Evolutionary conservation across 2,888 invertebrate species (phyloP), one percentile per base, ranked within the genome.

Genomic region (Yponomeuta malinellus): DNA sequence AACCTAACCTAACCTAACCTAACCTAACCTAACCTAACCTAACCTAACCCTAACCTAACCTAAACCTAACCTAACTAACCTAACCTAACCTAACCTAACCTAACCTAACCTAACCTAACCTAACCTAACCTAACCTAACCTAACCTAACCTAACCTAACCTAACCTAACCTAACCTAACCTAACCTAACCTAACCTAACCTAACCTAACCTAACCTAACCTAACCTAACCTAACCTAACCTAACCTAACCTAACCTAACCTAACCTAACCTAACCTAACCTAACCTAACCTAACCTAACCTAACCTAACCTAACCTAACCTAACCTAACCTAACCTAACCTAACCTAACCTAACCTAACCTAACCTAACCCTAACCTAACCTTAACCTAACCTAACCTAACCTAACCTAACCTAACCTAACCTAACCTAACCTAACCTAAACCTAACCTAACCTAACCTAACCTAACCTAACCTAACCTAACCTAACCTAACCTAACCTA

Each of bases 151-250:
- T 72, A 72, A 72, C 71, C 72, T 71, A 48, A 64, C 59, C 69
- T 70, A 69, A 64, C 70, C 70, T 74, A 73, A 73, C 73, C 74
- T 74, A 74, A 74, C 74, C 74, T 74, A 74, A 73, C 74, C 74
- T 74, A 74, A 74, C 74, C 74, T 74, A 74, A 73, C 73, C 73
- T 73, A 74, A 73, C 73, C 74, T 73, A 73, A 74, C 74, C 73
- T 73, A 74, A 73, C 73, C 73, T 73, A 73, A 73, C 73, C 73
- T 73, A 74, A 74, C 75, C 72, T 72, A 72, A 72, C 72, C 72
- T 72, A 70, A 70, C 72, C 72, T 66, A 71, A 71, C 72, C 72
- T 68, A n/a, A 70, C 70, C 72, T 68, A 72, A 72, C 72, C 72
- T 48, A 72, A 70, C n/a, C 12, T 31, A 71, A 72, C 69, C 72